These are phyloP conservation scores for Noctua janthe DNA, from an alignment of 2,888 invertebrate species.

Conservation along the genomic window DNA sequence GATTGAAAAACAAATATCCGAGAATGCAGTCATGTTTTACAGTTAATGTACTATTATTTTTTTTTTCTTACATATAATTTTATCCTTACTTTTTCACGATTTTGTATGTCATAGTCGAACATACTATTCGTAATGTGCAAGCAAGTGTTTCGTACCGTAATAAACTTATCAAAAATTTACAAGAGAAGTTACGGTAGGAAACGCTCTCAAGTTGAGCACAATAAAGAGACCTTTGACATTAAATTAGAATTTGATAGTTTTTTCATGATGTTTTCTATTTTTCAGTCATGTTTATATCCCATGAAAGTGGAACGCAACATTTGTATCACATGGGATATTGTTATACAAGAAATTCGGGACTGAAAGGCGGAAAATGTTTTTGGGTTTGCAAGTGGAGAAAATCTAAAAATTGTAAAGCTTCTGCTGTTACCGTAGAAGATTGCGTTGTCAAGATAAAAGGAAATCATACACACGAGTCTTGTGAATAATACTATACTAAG, in stretches of 20 bases:
- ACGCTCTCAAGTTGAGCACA: not conserved
- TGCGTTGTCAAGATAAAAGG: conserved; percentile 11
- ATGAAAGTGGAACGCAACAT: conserved; percentile 8
- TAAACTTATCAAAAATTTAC: too few relatives aligned
- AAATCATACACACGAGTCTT: conserved; percentile 16
- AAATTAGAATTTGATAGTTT: not conserved
- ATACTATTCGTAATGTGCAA: not conserved
- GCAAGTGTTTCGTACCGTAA: too few relatives aligned
- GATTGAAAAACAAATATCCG: not conserved
- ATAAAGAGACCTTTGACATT: not conserved
- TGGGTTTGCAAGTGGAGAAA: conserved; percentile 22
- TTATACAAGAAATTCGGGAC: conserved; percentile 22
- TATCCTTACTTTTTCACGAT: not conserved
- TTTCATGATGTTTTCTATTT: not conserved
- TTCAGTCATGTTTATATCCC: not conserved
- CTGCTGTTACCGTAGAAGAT: conserved; percentile 10
- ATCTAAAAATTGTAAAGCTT: conserved; percentile 11
- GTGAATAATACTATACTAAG: not conserved
- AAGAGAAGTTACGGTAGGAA: not conserved
- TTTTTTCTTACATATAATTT: not conserved
- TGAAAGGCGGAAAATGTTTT: not conserved
- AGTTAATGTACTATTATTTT: not conserved
- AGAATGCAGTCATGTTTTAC: not conserved
- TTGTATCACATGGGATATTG: conserved; percentile 21
- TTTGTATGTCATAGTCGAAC: not conserved